Base-by-base conservation (phyloP, 2,888 invertebrate genomes). In the Ganaspis brasiliensis region DNA sequence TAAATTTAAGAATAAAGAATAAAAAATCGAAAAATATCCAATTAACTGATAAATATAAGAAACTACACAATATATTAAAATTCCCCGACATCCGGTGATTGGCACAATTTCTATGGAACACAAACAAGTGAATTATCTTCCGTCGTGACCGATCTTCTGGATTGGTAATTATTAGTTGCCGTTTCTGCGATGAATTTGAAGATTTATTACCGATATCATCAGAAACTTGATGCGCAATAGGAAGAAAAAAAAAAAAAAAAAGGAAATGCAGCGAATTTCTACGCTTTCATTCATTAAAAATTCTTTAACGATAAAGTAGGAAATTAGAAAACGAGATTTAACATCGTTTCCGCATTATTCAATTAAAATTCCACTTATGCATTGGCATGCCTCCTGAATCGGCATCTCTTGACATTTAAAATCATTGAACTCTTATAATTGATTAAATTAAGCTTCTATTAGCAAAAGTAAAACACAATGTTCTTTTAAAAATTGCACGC, bases 141-240 rank as follows among this genome's bases (percentile, higher is more conserved):
- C 19, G 37, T 37, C 10, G 21, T 19, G 61, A 37, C 14, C 19
- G 12, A 2, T 19, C 14, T 63, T 63, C 37, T 59, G 19, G 37
- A 4, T 63, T 37, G 37, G 19, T 37, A 37, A 63, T 63, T 63
- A 37, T 37, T 16, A 2, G n/a, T 49, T 16, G 49, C 49, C 6
- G 49, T 63, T 37, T 37, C 14, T 67, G 40, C 2, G 40, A 67
- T 67, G 24, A 45, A 67, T 24, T 24, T 8, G 14, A 24, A 19
- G 19, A 40, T 63, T 63, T 63, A 40, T 63, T 19, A 19, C 14
- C 21, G 14, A 45, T 67, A n/a, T 67, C 45, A n/a, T 40, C 61
- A 19, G 26, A 1, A 59, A 59, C 2, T 16, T 26, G 10, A 16
- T 45, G 19, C 21, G 24, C n/a, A n/a, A n/a, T n/a, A n/a, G n/a